These are phyloP conservation scores for Amblyopsis rosae DNA, from an alignment of 2,113 vertebrate genomes.

Conservation along the genomic window DNA sequence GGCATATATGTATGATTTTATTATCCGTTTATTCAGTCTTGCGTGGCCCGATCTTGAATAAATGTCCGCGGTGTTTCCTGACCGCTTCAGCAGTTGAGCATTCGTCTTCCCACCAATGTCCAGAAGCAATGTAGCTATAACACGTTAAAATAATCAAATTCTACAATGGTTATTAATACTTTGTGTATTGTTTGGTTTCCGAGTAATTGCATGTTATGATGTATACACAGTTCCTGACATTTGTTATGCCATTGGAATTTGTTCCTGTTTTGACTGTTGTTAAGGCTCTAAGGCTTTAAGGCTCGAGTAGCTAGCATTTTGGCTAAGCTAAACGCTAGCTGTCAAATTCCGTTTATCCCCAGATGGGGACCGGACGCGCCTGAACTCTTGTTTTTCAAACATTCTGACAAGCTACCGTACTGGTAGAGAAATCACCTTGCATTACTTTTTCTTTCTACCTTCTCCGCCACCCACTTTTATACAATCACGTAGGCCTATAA, in stretches of 20 bases:
- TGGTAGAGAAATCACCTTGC: too few species aligned
- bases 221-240: background rate
- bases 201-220: background rate
- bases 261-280: constrained; percentile 28
- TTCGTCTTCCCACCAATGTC: background rate
- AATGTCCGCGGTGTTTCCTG: constrained; percentile 66
- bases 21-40: constrained; percentile 24
- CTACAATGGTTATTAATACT: too few species aligned
- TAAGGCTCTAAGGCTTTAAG: background rate
- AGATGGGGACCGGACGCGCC: too few species aligned
- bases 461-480: too few species aligned
- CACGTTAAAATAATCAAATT: constrained; percentile 1
- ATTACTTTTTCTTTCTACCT: too few species aligned
- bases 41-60: constrained; percentile 46
- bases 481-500: background rate
- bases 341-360: constrained; percentile 12
- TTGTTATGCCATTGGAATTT: background rate
- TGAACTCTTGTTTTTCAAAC: too few species aligned
- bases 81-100: background rate
- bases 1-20: constrained; percentile 30
- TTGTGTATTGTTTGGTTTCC: too few species aligned
- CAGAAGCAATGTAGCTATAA: background rate
- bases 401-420: too few species aligned
- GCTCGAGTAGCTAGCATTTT: background rate
- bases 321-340: constrained; percentile 30